Evolutionary conservation across 2,888 invertebrate species (phyloP).

Genomic region (Macaria notata): DNA sequence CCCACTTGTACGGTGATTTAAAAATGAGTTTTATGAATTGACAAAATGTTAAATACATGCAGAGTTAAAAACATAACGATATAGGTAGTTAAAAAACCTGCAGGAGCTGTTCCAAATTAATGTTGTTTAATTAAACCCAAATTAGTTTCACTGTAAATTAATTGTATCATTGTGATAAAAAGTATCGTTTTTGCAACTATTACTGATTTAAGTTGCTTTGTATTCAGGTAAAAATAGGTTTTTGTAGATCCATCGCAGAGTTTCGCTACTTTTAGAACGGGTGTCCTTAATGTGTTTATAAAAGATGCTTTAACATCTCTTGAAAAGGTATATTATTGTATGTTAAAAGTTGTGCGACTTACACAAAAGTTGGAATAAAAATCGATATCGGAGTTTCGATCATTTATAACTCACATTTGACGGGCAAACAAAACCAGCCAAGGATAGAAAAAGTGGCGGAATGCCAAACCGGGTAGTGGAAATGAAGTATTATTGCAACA

Average conservation of each 20-base stretch:
- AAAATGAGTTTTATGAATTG: no score
- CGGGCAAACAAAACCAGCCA: slow-evolving; percentile 67
- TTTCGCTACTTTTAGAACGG: slow-evolving; percentile 5
- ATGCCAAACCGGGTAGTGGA: slow-evolving; percentile 64
- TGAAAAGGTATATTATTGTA: slow-evolving; percentile 36
- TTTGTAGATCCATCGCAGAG: slow-evolving; percentile 36
- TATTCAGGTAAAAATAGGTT: slow-evolving; percentile 62
- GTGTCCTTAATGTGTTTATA: neutral
- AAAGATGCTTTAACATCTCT: neutral
- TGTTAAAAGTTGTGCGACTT: slow-evolving; percentile 23
- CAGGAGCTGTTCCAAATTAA: no score
- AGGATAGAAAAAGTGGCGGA: slow-evolving; percentile 64
- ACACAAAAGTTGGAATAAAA: slow-evolving; percentile 49
- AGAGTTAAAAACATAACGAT: no score
- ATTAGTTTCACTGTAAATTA: neutral
- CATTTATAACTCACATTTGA: slow-evolving; percentile 78
- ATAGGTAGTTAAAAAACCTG: no score
- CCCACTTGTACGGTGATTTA: no score
- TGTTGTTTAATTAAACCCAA: neutral
- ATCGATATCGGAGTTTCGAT: slow-evolving; percentile 76
- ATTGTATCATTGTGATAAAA: neutral
- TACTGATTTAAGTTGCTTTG: slow-evolving; percentile 39
- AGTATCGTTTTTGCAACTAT: slow-evolving; percentile 24
- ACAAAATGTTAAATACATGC: no score
- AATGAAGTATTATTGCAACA: slow-evolving; percentile 79